Conservation (phyloP, 2,113 vertebrate genomes). For the Oncorhynchus clarkii region DNA sequence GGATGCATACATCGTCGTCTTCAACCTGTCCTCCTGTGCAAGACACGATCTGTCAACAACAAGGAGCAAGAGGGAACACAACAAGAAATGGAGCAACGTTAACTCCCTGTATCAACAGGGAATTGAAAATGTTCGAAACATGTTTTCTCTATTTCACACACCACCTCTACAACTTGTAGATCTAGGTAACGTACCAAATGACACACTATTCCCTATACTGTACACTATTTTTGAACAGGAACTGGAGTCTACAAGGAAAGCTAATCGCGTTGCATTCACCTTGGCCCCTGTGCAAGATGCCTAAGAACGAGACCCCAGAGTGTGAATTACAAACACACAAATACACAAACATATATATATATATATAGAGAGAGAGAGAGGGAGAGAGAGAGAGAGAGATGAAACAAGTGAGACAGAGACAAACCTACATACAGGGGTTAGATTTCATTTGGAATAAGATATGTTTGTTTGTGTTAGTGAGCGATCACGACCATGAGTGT, state of each 20-base stretch:
- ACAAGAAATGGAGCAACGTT: background rate
- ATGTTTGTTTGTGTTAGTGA: background rate
- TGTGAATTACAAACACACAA: constrained; percentile 20
- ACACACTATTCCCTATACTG: too few relatives aligned
- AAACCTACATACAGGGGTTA: background rate
- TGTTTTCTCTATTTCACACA: too few relatives aligned
- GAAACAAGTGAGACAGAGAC: constrained; percentile 13
- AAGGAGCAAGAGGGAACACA: constrained; percentile 15
- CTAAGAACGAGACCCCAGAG: constrained; percentile 44
- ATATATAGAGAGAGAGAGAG: background rate
- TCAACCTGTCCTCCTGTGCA: constrained; percentile 73
- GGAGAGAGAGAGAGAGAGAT: background rate
- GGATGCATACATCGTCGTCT: background rate
- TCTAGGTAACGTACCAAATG: too few relatives aligned
- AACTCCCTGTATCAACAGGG: background rate
- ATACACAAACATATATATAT: too few relatives aligned
- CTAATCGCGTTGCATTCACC: constrained; percentile 55
- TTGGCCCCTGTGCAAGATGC: constrained; percentile 73
- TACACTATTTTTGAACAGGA: too few relatives aligned
- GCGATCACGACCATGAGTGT: too few relatives aligned
- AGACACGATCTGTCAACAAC: constrained; percentile 61
- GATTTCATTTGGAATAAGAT: too few relatives aligned
- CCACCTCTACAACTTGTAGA: too few relatives aligned
- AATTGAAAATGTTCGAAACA: background rate
- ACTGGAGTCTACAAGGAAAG: background rate